These are phyloP conservation scores for Urocynchramus pylzowi DNA, from an alignment of 2,113 vertebrate genomes.

Conservation along the genomic window DNA sequence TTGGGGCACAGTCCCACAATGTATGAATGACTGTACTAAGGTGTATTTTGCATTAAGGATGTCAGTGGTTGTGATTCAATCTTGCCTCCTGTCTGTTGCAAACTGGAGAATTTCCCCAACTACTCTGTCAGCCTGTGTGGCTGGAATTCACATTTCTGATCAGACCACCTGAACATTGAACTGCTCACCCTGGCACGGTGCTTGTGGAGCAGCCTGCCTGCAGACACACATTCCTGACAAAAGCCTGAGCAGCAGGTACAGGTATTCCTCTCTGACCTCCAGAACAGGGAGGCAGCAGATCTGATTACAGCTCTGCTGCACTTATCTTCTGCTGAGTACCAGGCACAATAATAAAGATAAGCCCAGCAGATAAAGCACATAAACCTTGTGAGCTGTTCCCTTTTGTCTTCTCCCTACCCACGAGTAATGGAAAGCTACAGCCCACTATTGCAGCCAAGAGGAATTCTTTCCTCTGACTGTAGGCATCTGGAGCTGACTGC, in stretches of 20 bases:
- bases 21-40: neutral
- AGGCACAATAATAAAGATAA: neutral
- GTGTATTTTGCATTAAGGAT: neutral
- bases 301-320: neutral
- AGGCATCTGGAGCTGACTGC: neutral
- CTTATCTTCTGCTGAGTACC: neutral
- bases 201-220: neutral
- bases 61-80: neutral
- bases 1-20: neutral
- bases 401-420: neutral
- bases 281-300: neutral
- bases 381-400: neutral
- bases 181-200: fast-evolving
- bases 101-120: neutral
- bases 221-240: neutral
- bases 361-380: neutral
- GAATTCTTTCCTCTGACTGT: neutral
- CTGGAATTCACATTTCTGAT: neutral
- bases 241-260: neutral
- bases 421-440: neutral
- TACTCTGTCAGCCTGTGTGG: neutral
- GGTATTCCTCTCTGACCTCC: neutral
- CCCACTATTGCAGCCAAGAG: neutral
- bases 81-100: neutral
- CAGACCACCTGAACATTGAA: neutral